Percentiles rank a stretch among this genome's conserved stretches.
These are phyloP conservation scores for Clarias platycephalus DNA, from an alignment of 2,797 vertebrate species.

Conservation along the genomic window DNA sequence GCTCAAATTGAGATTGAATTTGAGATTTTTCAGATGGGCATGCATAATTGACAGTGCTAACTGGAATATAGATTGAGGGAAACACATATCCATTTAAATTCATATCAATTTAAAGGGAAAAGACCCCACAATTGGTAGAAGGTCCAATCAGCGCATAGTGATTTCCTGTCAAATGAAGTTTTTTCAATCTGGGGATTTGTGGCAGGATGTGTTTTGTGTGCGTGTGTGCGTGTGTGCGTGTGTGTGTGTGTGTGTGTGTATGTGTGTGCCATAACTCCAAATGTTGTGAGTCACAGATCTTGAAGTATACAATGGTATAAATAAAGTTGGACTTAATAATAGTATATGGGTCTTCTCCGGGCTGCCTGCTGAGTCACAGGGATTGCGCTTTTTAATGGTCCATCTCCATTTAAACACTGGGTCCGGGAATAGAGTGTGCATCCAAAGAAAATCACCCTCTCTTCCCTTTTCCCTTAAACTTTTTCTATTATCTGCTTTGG, in stretches of 20 bases:
- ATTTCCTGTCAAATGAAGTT: not conserved
- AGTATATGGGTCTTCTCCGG: constrained; percentile 12
- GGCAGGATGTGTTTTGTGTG: constrained; percentile 17
- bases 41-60: constrained; percentile 19
- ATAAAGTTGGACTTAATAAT: constrained; percentile 40
- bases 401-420: constrained; percentile 18
- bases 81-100: constrained; percentile 9
- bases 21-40: constrained; percentile 14
- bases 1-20: constrained; percentile 30
- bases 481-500: not conserved
- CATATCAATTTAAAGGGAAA: constrained; percentile 9
- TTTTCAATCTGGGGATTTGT: constrained; percentile 24
- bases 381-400: constrained; percentile 36
- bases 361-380: constrained; percentile 37
- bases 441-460: not conserved
- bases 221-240: constrained; percentile 14
- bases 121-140: not conserved
- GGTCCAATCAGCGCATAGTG: constrained; percentile 14
- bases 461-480: not conserved
- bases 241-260: constrained; percentile 20
- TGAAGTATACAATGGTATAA: constrained; percentile 23
- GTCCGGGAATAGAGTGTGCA: not conserved
- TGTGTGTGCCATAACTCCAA: constrained; percentile 15
- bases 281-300: constrained; percentile 35
- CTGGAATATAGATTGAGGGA: constrained; percentile 22